Conservation (phyloP, 2,797 vertebrate genomes). For the Cyclopterus lumpus region DNA sequence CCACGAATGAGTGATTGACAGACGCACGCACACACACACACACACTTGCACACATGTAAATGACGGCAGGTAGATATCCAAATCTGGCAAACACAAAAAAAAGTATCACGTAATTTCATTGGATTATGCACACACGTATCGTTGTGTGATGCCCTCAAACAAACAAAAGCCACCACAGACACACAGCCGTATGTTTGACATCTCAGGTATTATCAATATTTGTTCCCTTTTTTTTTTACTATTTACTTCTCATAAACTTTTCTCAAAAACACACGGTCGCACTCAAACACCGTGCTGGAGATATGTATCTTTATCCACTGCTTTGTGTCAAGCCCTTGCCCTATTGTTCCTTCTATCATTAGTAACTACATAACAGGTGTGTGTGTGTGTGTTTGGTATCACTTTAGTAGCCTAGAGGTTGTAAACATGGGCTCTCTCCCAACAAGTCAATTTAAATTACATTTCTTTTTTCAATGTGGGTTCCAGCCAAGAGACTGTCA, state of each 20-base stretch:
- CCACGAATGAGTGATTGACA: slow-evolving; percentile 70
- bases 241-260: slow-evolving; percentile 15
- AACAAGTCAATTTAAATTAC: slow-evolving; percentile 18
- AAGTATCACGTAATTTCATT: slow-evolving; percentile 31
- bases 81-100: slow-evolving; percentile 22
- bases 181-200: not conserved
- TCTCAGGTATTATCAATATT: not conserved
- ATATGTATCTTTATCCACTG: slow-evolving; percentile 12
- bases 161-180: not conserved
- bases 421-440: slow-evolving; percentile 3
- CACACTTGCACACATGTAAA: slow-evolving; percentile 20
- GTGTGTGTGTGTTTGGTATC: slow-evolving; percentile 9
- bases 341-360: slow-evolving; percentile 23
- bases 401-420: slow-evolving; percentile 12
- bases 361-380: slow-evolving; percentile 43
- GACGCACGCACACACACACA: slow-evolving; percentile 21
- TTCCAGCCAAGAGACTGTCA: not conserved
- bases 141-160: not conserved
- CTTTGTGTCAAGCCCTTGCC: slow-evolving; percentile 26
- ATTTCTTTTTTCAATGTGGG: not conserved
- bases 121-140: slow-evolving; percentile 3
- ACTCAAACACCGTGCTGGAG: not conserved
- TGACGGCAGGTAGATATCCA: slow-evolving; percentile 22
- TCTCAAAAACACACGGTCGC: slow-evolving; percentile 1
- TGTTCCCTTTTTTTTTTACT: not conserved